Evolutionary conservation across 2,888 invertebrate genomes (phyloP).

Genomic region (Bhutanitis thaidina): DNA sequence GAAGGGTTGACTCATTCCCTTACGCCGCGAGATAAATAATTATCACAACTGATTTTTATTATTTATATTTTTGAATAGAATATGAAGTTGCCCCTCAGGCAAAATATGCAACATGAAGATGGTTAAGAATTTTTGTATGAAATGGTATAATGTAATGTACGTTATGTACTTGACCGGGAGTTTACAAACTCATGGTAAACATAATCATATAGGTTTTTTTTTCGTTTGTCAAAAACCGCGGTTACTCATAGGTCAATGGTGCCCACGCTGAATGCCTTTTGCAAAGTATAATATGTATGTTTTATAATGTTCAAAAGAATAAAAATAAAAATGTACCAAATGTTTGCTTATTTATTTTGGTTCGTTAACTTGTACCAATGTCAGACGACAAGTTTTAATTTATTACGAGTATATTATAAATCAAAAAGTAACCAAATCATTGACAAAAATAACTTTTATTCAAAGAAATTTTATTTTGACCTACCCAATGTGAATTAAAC

Average conservation of each 20-base stretch:
- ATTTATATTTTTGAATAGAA: no score
- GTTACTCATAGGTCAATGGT: conserved; percentile 72
- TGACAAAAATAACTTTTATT: conserved; percentile 2
- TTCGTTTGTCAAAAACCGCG: conserved; percentile 37
- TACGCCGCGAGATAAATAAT: no score
- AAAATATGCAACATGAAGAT: no score
- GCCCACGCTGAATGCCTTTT: conserved; percentile 45
- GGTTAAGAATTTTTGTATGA: no score
- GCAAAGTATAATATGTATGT: conserved; percentile 18
- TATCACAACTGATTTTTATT: no score
- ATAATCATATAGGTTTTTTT: conserved; percentile 13
- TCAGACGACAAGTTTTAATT: conserved; percentile 7
- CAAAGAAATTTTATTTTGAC: neutral
- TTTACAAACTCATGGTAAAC: conserved; percentile 14
- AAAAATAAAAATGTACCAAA: conserved; percentile 10
- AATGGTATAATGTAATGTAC: no score
- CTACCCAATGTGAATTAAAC: no score
- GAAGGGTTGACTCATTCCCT: no score
- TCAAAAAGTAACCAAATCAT: neutral
- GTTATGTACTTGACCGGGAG: no score
- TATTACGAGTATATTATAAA: neutral
- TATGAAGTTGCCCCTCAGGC: no score
- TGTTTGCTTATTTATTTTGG: conserved; percentile 4
- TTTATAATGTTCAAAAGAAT: conserved; percentile 18
- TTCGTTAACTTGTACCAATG: conserved; percentile 9